phyloP scores from a whole-genome alignment of 2,888 invertebrate genomes.

The Invenusta paracnida region DNA sequence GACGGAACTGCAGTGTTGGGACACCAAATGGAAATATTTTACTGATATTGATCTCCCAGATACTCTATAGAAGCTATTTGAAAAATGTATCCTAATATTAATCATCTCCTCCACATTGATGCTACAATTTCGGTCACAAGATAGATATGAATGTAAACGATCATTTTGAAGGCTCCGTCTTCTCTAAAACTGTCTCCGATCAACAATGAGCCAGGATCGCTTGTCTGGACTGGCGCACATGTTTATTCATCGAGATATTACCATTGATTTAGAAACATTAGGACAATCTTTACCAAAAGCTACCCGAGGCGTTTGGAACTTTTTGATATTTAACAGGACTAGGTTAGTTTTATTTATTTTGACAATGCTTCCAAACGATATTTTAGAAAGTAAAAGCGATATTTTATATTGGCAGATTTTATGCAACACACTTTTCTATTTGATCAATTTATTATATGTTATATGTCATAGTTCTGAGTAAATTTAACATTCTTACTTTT shows the following conservation, averaged over 20 bases:
- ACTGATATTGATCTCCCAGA: neutral
- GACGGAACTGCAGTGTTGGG: constrained; percentile 19
- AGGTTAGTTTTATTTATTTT: neutral
- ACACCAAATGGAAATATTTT: neutral
- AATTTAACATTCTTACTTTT: neutral
- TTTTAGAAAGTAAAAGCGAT: no score
- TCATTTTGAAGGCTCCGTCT: neutral
- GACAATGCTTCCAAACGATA: neutral
- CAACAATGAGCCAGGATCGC: constrained; percentile 23
- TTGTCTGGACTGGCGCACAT: constrained; percentile 18
- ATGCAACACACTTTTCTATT: neutral
- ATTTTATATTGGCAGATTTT: no score
- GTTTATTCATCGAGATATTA: constrained; percentile 1
- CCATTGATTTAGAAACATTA: neutral
- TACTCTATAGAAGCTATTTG: neutral
- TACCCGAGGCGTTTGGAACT: constrained; percentile 8
- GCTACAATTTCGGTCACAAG: neutral
- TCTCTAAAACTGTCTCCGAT: neutral
- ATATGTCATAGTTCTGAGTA: neutral
- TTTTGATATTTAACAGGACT: neutral
- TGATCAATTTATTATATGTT: neutral
- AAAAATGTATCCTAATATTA: constrained; percentile 6
- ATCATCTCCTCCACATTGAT: neutral
- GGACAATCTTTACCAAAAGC: constrained; percentile 10
- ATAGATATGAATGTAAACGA: neutral